A percentile compares a stretch with the other conserved stretches of the same genome.
phyloP scores from a whole-genome alignment of 2,888 invertebrate species.

The Phrixothrix hirtus region DNA sequence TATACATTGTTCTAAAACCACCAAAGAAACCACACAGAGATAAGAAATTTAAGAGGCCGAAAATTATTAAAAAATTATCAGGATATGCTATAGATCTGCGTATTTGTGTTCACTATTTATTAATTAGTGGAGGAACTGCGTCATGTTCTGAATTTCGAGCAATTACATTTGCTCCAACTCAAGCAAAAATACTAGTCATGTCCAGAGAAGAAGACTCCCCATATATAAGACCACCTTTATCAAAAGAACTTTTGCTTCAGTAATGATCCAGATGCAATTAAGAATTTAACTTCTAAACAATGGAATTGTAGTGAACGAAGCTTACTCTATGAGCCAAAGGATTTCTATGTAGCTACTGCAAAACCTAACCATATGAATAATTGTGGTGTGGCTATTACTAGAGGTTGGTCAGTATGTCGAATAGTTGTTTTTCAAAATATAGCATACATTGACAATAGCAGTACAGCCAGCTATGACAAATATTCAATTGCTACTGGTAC shows the following conservation, averaged over 20 bases:
- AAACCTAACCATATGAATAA: slow-evolving; percentile 64
- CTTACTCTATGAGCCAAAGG: slow-evolving; percentile 82
- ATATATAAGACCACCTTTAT: slow-evolving; percentile 95
- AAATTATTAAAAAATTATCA: slow-evolving; percentile 55
- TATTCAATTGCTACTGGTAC: slow-evolving; percentile 89
- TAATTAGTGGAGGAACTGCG: slow-evolving; percentile 93
- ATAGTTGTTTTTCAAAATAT: slow-evolving; percentile 67
- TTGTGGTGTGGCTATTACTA: slow-evolving; percentile 86
- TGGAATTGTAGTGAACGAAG: slow-evolving; percentile 90
- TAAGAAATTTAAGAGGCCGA: neutral
- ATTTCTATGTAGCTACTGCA: slow-evolving; percentile 72
- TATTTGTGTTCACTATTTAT: no score
- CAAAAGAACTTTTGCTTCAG: slow-evolving; percentile 94
- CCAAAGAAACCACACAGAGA: slow-evolving; percentile 21
- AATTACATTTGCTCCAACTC: slow-evolving; percentile 82
- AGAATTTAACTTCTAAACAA: slow-evolving; percentile 79
- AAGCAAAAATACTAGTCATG: slow-evolving; percentile 79
- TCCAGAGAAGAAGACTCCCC: slow-evolving; percentile 81
- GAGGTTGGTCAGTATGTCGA: slow-evolving; percentile 73
- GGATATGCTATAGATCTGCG: slow-evolving; percentile 64
- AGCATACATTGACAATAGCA: slow-evolving; percentile 71
- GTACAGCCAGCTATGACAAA: slow-evolving; percentile 76
- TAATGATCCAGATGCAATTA: slow-evolving; percentile 62
- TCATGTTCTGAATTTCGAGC: no score
- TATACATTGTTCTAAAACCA: no score